Base-by-base conservation (phyloP, 2,888 invertebrate genomes). In the Epicampocera succincta region DNA sequence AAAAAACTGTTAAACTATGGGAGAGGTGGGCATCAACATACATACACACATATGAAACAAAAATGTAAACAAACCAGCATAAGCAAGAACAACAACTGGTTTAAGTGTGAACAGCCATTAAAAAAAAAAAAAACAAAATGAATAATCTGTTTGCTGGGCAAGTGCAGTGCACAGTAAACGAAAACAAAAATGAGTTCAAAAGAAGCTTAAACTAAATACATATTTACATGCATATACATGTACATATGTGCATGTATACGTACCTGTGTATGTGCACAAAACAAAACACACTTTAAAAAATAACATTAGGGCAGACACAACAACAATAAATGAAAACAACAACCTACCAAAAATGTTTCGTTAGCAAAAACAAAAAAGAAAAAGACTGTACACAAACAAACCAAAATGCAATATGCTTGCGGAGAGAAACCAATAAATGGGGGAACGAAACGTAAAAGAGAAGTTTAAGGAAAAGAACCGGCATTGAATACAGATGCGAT, bases 331-430 rank as follows among this genome's bases (percentile, higher is more conserved):
- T 33, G 9, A 33, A 33, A 33, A 33, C 8, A 33, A 33, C 6
- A 33, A 33, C 33, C 33, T 38, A 56, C 3, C 56, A 11, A 73
- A 52, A 61, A 61, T 9, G 63, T 69, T 19, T 52, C 63, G 33
- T 33, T 46, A 19, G n/a, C 33, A n/a, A 19, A 71, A 60, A 68
- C 52, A 25, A 72, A 61, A 50, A 9, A 69, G 33, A 6, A 71
- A 54, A 65, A 44, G 46, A 77, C 77, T 77, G 77, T 77, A 71
- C 77, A 52, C 33, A 71, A 63, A 71, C 46, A 71, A 48, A 69
- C 63, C 33, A 38, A 52, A 42, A 68, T 11, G 19, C 38, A 68
- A 33, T 44, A 40, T n/a, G 54, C 56, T 48, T n/a, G 58, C 56
- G 40, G 48, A 66, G 56, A 65, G 48, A 52, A 29, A 52, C 19